Base-by-base conservation (phyloP, 2,113 vertebrate genomes). In the Hepsetus odoe region DNA sequence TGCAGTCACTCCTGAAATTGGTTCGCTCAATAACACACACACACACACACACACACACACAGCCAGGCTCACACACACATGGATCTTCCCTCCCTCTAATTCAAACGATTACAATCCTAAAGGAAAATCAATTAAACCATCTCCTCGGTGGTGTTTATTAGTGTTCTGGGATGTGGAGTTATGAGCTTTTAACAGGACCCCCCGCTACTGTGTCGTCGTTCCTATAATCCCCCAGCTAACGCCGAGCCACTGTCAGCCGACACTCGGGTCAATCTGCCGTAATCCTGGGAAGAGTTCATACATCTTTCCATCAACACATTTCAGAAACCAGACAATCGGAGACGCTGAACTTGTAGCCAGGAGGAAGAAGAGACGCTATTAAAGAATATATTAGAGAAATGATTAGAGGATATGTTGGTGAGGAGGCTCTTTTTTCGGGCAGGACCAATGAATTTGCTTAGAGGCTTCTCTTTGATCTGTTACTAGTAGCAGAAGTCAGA, bases 1-100 rank as follows among this genome's bases (percentile, higher is more conserved):
- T 30, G 89, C 89, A 85, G 88, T 88, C 90, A 91, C 90, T 91
- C 84, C 88, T 86, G 88, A 89, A 91, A 91, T 90, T 88, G 91
- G 86, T 90, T 87, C 90, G 85, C 86, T 91, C 85, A 26, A 77
- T 84, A 85, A 89, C 88, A 83, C 82, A 85, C 79, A 46, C 46
- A 62, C 80, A 22, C 68, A 38, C 22, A 8, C 53, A 44, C 64
- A 18, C 55, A 46, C 55, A 42, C 69, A 71, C 68, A 74, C 72
- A 64, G 26, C 30, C 38, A 61, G 38, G 59, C 71, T 44, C 72
- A 13, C 68, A 32, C 66, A 18, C 56, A 44, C 59, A 10, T 22
- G n/a, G 40, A 18, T 38, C 49, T 53, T 26, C 33, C 49, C 58
- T 65, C 35, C 61, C 42, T 64, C 22, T 72, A 75, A 79, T 76